Conservation (phyloP, 2,888 invertebrate genomes). For the Drosophila stalkeri region DNA sequence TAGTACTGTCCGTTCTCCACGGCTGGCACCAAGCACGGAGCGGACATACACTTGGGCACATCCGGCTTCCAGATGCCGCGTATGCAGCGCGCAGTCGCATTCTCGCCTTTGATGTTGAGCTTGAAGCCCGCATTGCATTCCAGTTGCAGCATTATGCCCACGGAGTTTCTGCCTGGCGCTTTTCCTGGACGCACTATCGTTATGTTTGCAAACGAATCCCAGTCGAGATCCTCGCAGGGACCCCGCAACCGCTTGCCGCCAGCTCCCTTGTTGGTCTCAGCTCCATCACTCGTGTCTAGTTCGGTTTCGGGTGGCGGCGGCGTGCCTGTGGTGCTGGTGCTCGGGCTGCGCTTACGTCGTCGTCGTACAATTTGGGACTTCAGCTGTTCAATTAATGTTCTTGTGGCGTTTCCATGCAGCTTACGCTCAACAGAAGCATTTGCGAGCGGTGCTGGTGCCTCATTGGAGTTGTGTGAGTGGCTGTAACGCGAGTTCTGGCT, state of each 20-base stretch:
- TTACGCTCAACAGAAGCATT: slow-evolving; percentile 13
- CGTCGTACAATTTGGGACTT: slow-evolving; percentile 82
- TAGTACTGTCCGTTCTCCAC: slow-evolving; percentile 90
- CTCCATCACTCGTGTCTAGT: slow-evolving; percentile 65
- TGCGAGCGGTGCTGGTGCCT: slow-evolving; percentile 29
- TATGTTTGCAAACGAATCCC: slow-evolving; percentile 85
- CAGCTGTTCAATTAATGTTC: slow-evolving; percentile 74
- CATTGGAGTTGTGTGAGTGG: slow-evolving; percentile 38
- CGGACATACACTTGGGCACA: slow-evolving; percentile 92
- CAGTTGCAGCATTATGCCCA: slow-evolving; percentile 91
- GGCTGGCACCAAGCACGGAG: slow-evolving; percentile 90
- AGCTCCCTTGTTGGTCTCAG: slow-evolving; percentile 59
- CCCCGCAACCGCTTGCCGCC: slow-evolving; percentile 84
- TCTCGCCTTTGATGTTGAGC: slow-evolving; percentile 89
- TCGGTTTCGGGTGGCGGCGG: slow-evolving; percentile 60
- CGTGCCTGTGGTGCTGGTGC: slow-evolving; percentile 39
- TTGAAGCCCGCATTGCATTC: slow-evolving; percentile 92
- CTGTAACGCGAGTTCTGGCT: slow-evolving; percentile 62
- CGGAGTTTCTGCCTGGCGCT: slow-evolving; percentile 90
- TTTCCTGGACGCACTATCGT: slow-evolving; percentile 90
- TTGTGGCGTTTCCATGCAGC: slow-evolving; percentile 38
- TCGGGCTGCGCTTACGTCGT: slow-evolving; percentile 70
- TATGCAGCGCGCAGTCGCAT: slow-evolving; percentile 92
- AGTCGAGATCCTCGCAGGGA: slow-evolving; percentile 87
- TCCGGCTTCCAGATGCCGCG: slow-evolving; percentile 94